Percentiles rank a stretch among this genome's conserved stretches.
phyloP scores from a whole-genome alignment of 2,797 vertebrate genomes.

The Onychomys leucogaster region DNA sequence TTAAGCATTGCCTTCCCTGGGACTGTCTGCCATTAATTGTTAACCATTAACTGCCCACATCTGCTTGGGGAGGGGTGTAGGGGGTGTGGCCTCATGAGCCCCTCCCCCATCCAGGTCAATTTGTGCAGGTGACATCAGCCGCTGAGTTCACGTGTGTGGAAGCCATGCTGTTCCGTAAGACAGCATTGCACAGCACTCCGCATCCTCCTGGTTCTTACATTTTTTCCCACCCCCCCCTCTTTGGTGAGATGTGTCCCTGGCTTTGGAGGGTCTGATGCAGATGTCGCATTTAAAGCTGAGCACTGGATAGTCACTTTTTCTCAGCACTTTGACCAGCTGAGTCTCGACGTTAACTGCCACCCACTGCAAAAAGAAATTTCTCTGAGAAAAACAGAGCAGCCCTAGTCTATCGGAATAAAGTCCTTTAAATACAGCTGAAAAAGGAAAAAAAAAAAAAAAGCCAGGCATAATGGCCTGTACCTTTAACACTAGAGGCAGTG shows the following conservation, averaged over 20 bases:
- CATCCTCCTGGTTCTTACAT: background rate
- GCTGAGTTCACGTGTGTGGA: background rate
- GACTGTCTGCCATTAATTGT: background rate
- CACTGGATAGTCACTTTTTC: background rate
- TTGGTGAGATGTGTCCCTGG: background rate
- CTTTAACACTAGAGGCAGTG: background rate
- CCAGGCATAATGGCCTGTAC: background rate
- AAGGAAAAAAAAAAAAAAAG: no score
- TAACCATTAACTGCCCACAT: background rate
- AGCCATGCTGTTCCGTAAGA: background rate
- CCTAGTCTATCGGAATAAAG: background rate
- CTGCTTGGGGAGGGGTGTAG: no score
- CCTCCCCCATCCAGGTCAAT: background rate
- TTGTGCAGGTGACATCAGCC: no score
- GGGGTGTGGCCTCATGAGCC: background rate
- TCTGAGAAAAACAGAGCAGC: background rate
- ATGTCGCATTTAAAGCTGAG: background rate
- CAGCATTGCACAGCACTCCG: background rate
- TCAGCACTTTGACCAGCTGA: background rate
- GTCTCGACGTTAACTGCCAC: background rate
- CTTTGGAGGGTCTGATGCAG: background rate
- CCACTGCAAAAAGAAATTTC: background rate
- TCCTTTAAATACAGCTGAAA: background rate
- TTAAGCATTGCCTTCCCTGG: background rate
- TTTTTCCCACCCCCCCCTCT: background rate